Percentiles rank a stretch among this genome's conserved stretches.
These are phyloP conservation scores for Atta texana DNA, from an alignment of 1,140 invertebrate genomes.

Conservation along the genomic window DNA sequence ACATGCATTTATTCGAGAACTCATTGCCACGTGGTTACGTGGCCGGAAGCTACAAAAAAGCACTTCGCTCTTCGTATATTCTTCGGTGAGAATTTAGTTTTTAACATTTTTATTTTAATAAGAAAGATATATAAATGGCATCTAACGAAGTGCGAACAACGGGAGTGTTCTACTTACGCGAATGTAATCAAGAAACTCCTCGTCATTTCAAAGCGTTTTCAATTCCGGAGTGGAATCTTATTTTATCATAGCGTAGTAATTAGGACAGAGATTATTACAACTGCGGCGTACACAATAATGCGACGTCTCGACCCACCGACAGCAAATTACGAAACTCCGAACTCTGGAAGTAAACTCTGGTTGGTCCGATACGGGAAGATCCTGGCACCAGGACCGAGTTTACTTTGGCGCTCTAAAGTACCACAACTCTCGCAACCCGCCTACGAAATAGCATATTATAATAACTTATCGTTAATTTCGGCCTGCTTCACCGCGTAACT, in stretches of 20 bases:
- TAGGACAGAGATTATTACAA: conserved; percentile 62
- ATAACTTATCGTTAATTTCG: conserved; percentile 64
- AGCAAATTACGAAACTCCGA: conserved; percentile 62
- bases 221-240: conserved; percentile 7
- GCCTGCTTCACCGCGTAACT: conserved; percentile 28
- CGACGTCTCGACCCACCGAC: conserved; percentile 53
- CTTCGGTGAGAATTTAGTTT: conserved; percentile 32
- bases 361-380: conserved; percentile 61
- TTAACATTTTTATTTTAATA: conserved; percentile 23
- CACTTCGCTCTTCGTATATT: conserved; percentile 1
- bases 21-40: background rate
- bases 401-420: conserved; percentile 60
- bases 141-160: conserved; percentile 21
- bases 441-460: conserved; percentile 63
- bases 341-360: conserved; percentile 60
- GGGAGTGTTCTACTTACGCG: background rate
- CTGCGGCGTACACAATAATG: conserved; percentile 59
- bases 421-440: conserved; percentile 54
- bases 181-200: conserved; percentile 1
- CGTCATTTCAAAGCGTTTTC: conserved; percentile 5
- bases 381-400: conserved; percentile 46
- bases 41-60: conserved; percentile 7
- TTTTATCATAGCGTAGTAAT: conserved; percentile 46
- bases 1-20: conserved; percentile 20
- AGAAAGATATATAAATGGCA: conserved; percentile 22